These are phyloP conservation scores for Petrocephalus microphthalmus DNA, from an alignment of 2,113 vertebrate genomes.

Conservation along the genomic window DNA sequence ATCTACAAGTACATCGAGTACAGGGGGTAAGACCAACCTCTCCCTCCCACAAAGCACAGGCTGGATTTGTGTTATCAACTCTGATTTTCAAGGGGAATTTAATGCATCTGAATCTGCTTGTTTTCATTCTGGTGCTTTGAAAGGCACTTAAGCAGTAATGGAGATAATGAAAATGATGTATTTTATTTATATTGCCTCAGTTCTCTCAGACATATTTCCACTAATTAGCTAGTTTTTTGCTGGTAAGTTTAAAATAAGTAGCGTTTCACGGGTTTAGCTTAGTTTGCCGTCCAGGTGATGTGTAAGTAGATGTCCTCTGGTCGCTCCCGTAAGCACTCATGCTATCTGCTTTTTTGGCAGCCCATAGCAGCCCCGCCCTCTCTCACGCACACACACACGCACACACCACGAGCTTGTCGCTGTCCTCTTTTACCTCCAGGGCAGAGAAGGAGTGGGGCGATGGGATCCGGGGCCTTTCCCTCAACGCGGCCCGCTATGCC, in stretches of 20 bases:
- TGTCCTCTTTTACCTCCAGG: conserved; percentile 47
- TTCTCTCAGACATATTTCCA: background rate
- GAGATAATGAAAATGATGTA: background rate
- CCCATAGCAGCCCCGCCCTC: background rate
- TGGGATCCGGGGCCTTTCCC: conserved; percentile 83
- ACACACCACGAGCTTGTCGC: background rate
- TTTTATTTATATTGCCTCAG: background rate
- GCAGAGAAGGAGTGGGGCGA: conserved; percentile 98
- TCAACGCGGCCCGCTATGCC: conserved; percentile 90
- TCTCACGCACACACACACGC: background rate
- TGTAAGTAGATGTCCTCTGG: background rate
- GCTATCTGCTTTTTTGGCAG: background rate
- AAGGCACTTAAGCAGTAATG: background rate
- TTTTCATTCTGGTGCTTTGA: background rate
- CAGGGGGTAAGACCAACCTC: conserved; percentile 68
- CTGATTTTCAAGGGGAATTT: background rate
- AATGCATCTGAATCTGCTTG: background rate
- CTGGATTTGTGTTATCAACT: background rate
- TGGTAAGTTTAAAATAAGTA: background rate
- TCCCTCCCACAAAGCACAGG: background rate
- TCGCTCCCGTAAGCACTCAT: background rate
- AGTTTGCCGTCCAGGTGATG: background rate
- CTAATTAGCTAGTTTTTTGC: background rate
- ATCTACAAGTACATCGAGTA: conserved; percentile 99
- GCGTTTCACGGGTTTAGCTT: background rate